Base-by-base conservation (phyloP, 2,797 vertebrate genomes). In the Steatocranus sp. region DNA sequence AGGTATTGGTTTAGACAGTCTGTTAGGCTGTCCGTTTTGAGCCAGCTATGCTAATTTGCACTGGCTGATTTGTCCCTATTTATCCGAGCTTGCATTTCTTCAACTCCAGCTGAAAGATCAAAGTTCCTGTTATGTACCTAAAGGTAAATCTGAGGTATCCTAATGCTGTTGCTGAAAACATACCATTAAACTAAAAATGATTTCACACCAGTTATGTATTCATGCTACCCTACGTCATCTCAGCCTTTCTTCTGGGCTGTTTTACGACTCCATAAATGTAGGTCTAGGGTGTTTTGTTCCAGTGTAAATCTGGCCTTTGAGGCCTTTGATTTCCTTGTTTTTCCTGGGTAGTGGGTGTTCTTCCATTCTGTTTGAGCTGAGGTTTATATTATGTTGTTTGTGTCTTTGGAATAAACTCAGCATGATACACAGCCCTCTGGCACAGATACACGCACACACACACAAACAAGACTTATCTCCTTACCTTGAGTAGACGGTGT, bases 321-420 rank as follows among this genome's bases (percentile, higher is more conserved):
- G 66, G 49, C 70, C 61, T 91, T 88, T 86, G 76, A 81, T 89
- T 88, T 56, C 76, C 61, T 84, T 80, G 34, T 89, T 84, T 84
- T 85, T 87, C 70, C 46, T 51, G 76, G 86, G 66, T 80, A 49
- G 78, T 58, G 51, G 74, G 61, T 89, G 80, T 80, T 88, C 77
- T 77, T 87, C 58, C 41, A 79, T 84, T 89, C 68, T 81, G 87
- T 87, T 85, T 86, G 87, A 90, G 81, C 68, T 34, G 54, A 61
- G 53, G 83, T 89, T 88, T 88, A 80, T 85, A 81, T 90, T 86
- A 38, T 90, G 84, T 85, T 91, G 83, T 90, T 89, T 90, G 86
- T 90, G 86, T 86, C 87, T 93, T 86, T 89, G 75, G 78, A 88
- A 79, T 88, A 82, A 91, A 86, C 89, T 88, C 86, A 48, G 84